Percentiles rank a stretch among this genome's conserved stretches.
Conservation (phyloP, 2,888 invertebrate species). For the Trachelus troglodyta region DNA sequence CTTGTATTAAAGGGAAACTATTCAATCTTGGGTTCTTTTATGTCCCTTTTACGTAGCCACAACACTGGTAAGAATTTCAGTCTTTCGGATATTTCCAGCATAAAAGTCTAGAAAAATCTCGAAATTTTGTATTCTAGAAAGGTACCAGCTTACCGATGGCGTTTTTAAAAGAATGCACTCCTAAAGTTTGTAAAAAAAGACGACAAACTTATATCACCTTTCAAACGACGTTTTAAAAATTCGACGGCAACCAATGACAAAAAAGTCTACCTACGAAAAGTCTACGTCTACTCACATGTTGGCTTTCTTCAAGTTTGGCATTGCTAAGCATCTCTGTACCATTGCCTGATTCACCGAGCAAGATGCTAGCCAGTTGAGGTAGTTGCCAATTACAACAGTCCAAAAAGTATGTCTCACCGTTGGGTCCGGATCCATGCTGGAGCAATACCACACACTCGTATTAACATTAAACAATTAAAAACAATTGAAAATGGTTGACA, state of each 20-base stretch:
- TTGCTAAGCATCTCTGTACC: constrained; percentile 85
- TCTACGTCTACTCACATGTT: constrained; percentile 71
- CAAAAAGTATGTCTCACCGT: constrained; percentile 85
- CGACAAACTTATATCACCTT: neutral
- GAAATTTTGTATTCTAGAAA: too few species aligned
- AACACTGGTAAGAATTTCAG: too few species aligned
- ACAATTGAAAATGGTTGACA: too few species aligned
- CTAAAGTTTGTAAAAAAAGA: neutral
- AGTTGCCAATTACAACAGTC: constrained; percentile 82
- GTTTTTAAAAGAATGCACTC: neutral
- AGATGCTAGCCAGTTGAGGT: constrained; percentile 83
- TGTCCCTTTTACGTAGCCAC: too few species aligned
- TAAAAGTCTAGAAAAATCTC: too few species aligned
- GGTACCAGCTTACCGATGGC: neutral
- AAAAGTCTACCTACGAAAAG: too few species aligned
- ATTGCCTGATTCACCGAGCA: constrained; percentile 89
- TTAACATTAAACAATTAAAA: too few species aligned
- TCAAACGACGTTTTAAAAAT: neutral
- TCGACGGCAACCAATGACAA: too few species aligned
- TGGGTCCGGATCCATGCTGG: constrained; percentile 80
- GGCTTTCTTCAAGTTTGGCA: constrained; percentile 78
- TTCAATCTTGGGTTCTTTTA: too few species aligned
- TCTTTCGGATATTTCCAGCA: too few species aligned
- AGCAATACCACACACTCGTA: constrained; percentile 25
- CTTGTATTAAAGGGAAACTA: too few species aligned